A percentile compares a stretch with the other conserved stretches of the same genome.
Evolutionary conservation across 2,797 vertebrate genomes (phyloP).

Genomic region (Tangara arthus): DNA sequence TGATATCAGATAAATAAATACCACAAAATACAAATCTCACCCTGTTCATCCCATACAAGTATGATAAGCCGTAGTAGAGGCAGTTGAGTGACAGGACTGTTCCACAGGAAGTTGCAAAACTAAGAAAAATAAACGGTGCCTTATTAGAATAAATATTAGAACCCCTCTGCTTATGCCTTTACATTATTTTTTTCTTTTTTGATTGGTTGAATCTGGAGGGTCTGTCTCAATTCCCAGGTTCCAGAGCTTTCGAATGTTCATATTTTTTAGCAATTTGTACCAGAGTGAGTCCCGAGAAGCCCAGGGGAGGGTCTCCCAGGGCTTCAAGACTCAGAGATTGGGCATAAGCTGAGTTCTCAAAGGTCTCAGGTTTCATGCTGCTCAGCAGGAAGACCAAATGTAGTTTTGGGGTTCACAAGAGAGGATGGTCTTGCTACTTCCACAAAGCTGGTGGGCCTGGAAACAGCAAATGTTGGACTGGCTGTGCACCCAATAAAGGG

Average conservation of each 20-base stretch:
- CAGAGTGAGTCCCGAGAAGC: fast-evolving
- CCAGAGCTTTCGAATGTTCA: background rate
- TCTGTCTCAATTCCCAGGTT: background rate
- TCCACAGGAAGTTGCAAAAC: background rate
- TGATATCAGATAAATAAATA: background rate
- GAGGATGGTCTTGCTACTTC: background rate
- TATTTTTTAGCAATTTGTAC: background rate
- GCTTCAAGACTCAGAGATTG: background rate
- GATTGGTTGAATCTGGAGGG: background rate
- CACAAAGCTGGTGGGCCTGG: background rate
- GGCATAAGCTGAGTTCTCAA: background rate
- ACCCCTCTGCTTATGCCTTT: background rate
- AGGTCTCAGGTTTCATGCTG: background rate
- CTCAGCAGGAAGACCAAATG: background rate
- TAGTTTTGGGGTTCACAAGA: background rate
- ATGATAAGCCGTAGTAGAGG: background rate
- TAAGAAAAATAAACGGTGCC: background rate
- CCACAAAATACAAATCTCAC: background rate
- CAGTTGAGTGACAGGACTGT: background rate
- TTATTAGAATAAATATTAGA: background rate
- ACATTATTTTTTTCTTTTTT: background rate
- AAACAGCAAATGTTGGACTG: background rate
- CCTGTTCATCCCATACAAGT: background rate
- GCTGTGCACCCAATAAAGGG: fast-evolving
- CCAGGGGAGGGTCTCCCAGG: background rate